Percentiles rank a stretch among this genome's conserved stretches.
These are phyloP conservation scores for Sabatieria punctata DNA, from an alignment of 2,888 invertebrate species.

Conservation along the genomic window DNA sequence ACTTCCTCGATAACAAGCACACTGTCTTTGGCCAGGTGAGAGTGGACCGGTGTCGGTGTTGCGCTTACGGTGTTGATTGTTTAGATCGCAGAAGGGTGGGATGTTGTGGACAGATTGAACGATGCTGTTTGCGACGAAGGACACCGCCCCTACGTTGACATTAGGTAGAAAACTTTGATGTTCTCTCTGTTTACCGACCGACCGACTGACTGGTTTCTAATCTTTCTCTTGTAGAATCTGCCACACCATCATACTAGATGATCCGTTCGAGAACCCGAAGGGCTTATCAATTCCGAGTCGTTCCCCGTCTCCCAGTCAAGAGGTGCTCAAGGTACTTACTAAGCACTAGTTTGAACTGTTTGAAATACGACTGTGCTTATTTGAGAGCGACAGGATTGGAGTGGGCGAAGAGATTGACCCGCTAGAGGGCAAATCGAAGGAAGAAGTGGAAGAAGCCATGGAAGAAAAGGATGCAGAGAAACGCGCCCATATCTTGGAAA, in stretches of 20 bases:
- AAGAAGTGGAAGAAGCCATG: conserved; percentile 67
- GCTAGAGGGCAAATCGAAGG: conserved; percentile 59
- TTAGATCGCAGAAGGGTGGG: conserved; percentile 61
- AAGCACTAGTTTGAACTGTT: conserved; percentile 1
- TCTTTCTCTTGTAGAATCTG: conserved; percentile 50
- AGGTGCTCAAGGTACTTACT: conserved; percentile 44
- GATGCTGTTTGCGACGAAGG: conserved; percentile 78
- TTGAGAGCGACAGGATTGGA: conserved; percentile 43
- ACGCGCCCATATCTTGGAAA: conserved; percentile 87
- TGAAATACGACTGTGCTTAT: not conserved
- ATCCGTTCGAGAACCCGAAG: conserved; percentile 78
- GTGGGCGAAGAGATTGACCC: conserved; percentile 87
- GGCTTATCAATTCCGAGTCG: conserved; percentile 56
- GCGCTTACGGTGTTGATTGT: not conserved
- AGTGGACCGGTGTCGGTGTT: not conserved
- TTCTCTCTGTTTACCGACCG: conserved; percentile 6
- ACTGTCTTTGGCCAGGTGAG: conserved; percentile 70
- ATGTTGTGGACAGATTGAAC: conserved; percentile 64
- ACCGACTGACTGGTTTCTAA: conserved; percentile 2
- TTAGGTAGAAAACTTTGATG: conserved; percentile 37
- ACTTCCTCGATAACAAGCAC: conserved; percentile 68
- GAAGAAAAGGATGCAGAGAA: conserved; percentile 85
- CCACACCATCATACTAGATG: conserved; percentile 84
- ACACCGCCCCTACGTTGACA: conserved; percentile 79
- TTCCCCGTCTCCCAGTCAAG: conserved; percentile 73